Evolutionary conservation across 2,113 vertebrate species (phyloP), one percentile per base, ranked within the genome.

Genomic region (Triplophysa dalaica): DNA sequence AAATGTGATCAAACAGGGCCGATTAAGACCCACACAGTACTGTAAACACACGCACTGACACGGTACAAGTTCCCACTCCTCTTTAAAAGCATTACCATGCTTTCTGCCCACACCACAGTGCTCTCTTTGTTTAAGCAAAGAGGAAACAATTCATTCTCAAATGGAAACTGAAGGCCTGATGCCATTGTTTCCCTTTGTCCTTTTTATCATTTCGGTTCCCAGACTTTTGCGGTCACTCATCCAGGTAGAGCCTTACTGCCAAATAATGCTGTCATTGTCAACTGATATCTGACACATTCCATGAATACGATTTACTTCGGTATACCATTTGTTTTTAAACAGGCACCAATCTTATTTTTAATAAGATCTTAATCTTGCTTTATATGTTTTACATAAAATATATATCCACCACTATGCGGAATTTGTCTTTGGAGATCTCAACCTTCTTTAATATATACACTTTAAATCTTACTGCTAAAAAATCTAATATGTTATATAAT

Each of bases 81-180:
- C 24, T 5, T 9, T 60, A 61, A 19, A 76, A 67, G 41, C 65
- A 68, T 76, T 70, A 69, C 17, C 68, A 10, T 17, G 19, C 54
- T 76, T 75, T 76, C 74, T 41, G 24, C 73, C 60, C 80, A 21
- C 66, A 75, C 73, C 41, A 52, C 50, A 41, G 61, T n/a, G 12
- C 43, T 24, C 56, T 70, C 9, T 62, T 54, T 77, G 14, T 77
- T 38, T 41, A 17, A 54, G 14, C 41, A 45, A 45, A 75, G 56
- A 61, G 60, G 21, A 77, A 29, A 16, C 14, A 17, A 56, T 48
- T 14, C 64, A 81, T 76, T 45, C 61, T 69, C n/a, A 56, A 52
- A 16, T 19, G 19, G 72, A 73, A 56, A 52, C 41, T 60, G 24
- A 16, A 70, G 48, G 45, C 48, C 38, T 56, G 54, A 60, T 62